Base-by-base conservation (phyloP, 2,113 vertebrate genomes). In the Danionella cerebrum region DNA sequence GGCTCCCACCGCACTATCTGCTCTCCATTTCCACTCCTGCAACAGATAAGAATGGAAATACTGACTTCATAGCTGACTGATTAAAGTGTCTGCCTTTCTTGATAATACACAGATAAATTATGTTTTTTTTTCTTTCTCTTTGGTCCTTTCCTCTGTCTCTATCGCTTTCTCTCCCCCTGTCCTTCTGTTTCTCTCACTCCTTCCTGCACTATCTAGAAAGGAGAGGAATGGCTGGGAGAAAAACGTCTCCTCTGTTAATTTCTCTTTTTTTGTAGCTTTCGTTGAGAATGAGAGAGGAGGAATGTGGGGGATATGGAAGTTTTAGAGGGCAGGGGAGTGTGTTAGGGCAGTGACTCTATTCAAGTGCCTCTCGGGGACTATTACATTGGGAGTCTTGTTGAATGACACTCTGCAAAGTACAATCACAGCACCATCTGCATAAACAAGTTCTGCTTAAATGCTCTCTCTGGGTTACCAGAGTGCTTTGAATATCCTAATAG, bases 81-180 rank as follows among this genome's bases (percentile, higher is more conserved):
- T 98, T 98, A 98, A 97, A 97, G 95, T 98, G 95, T 98, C 96
- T 98, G 96, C 95, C 95, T 95, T 97, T 97, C 95, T 97, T 93
- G 95, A 98, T 98, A 98, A 98, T 96, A 95, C 93, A 91, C 93
- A 97, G 96, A 98, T 98, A 98, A 98, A 98, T 97, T 98, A 94
- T 97, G 93, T 95, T 97, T 95, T 96, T 89, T 85, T 80, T 58
- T 75, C 31, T 76, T 57, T 48, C 76, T 78, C 60, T 84, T 73
- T 68, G 12, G 58, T 59, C 79, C 42, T 75, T 73, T 72, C 69
- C 67, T 54, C 31, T 82, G 48, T 76, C 71, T 68, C 64, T 77
- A 54, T 36, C 57, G 48, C 35, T 79, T 65, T 75, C 65, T 70
- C 71, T 76, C 36, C 14, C 63, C 9, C 27, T 59, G 8, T 36